A percentile compares a stretch with the other conserved stretches of the same genome.
These are phyloP conservation scores for Gobiocypris rarus DNA, from an alignment of 2,113 vertebrate genomes.

Conservation along the genomic window DNA sequence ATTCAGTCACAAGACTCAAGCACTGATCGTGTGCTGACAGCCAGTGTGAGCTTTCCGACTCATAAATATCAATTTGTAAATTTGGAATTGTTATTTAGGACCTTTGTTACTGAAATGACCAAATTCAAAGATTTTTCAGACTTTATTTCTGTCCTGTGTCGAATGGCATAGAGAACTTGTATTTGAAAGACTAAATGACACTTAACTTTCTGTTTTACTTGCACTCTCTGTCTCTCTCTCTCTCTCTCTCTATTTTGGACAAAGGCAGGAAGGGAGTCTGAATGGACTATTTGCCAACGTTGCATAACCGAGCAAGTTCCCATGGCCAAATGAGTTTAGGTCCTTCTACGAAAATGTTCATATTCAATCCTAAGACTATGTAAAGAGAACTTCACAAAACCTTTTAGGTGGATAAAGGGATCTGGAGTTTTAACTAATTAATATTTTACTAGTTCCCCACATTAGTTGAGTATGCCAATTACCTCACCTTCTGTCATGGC, in stretches of 20 bases:
- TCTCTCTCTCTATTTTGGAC: conserved; percentile 64
- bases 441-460: conserved; percentile 40
- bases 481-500: neutral
- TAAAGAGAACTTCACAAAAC: conserved; percentile 58
- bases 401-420: conserved; percentile 28
- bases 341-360: conserved; percentile 68
- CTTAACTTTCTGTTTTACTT: no score
- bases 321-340: conserved; percentile 61
- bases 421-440: neutral
- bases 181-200: neutral
- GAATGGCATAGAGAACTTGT: neutral
- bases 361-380: conserved; percentile 59
- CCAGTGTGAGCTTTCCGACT: neutral
- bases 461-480: conserved; percentile 13
- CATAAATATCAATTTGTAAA: neutral
- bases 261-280: conserved; percentile 81
- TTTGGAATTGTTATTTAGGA: neutral
- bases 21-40: conserved; percentile 6
- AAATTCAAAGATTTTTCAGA: neutral
- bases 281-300: conserved; percentile 75
- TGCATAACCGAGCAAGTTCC: conserved; percentile 75
- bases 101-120: neutral
- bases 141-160: neutral
- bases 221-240: neutral
- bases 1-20: conserved; percentile 68